A percentile compares a stretch with the other conserved stretches of the same genome.
These are phyloP conservation scores for Drosophila lini DNA, from an alignment of 1,140 invertebrate species.

Conservation along the genomic window DNA sequence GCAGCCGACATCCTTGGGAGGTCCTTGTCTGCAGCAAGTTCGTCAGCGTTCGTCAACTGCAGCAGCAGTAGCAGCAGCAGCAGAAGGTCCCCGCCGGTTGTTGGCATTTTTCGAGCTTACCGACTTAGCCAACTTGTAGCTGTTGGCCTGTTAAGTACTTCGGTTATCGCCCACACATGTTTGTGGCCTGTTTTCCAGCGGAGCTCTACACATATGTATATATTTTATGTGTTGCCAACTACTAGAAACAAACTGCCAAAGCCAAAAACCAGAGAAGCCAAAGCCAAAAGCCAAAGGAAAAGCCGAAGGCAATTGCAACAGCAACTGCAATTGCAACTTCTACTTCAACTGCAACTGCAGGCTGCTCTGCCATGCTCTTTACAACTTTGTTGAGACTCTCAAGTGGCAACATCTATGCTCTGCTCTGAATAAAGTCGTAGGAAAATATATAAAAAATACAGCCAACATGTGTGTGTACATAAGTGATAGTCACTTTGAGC, in stretches of 20 bases:
- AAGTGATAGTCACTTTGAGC: conserved; percentile 27
- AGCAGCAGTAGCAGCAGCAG: conserved; percentile 1
- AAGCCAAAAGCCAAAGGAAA: conserved; percentile 21
- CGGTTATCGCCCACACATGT: conserved; percentile 44
- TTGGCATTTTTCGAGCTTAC: conserved; percentile 75
- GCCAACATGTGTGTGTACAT: conserved; percentile 8
- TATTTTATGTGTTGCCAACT: conserved; percentile 48
- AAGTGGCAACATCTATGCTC: conserved; percentile 40
- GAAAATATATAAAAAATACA: conserved; percentile 12
- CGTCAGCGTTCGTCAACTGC: conserved; percentile 72
- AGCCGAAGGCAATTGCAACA: conserved; percentile 22
- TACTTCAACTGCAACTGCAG: conserved; percentile 16
- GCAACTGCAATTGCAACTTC: conserved; percentile 2
- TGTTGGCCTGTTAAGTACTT: conserved; percentile 58
- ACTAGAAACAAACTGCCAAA: conserved; percentile 48
- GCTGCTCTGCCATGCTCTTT: conserved; percentile 45
- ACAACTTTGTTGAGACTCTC: conserved; percentile 43
- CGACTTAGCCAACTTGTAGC: conserved; percentile 66
- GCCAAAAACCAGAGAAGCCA: conserved; percentile 25
- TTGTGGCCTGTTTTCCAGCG: conserved; percentile 34
- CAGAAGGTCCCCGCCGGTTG: conserved; percentile 39
- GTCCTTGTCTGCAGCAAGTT: conserved; percentile 53
- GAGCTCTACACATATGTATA: conserved; percentile 7
- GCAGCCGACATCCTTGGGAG: conserved; percentile 37
- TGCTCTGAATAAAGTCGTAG: conserved; percentile 11